phyloP scores from a whole-genome alignment of 2,888 invertebrate species.

The Dolichomitus sp. region DNA sequence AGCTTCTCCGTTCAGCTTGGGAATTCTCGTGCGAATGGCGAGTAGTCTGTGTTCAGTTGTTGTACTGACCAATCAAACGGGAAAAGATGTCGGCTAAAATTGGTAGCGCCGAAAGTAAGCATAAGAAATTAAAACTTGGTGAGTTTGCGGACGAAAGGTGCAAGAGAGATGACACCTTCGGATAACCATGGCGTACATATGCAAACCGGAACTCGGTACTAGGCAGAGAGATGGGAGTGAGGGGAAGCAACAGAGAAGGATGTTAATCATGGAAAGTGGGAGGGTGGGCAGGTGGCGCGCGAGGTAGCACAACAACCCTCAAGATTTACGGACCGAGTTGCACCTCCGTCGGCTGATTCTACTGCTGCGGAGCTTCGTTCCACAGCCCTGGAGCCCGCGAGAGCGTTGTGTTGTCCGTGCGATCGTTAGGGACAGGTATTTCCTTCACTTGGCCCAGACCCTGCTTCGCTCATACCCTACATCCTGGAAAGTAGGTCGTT shows the following conservation, averaged over 20 bases:
- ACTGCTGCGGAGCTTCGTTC: constrained; percentile 11
- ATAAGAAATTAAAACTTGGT: constrained; percentile 58
- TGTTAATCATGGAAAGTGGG: constrained; percentile 67
- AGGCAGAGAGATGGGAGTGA: constrained; percentile 13
- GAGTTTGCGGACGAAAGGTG: constrained; percentile 32
- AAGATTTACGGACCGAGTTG: constrained; percentile 66
- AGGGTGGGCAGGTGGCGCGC: constrained; percentile 59
- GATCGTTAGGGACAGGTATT: constrained; percentile 63
- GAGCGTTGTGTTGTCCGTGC: constrained; percentile 52
- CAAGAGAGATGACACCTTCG: constrained; percentile 33
- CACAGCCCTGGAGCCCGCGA: neutral
- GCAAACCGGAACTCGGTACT: constrained; percentile 50
- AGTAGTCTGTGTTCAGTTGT: constrained; percentile 1
- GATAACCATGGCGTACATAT: constrained; percentile 54
- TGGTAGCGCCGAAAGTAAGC: constrained; percentile 28
- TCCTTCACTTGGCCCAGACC: constrained; percentile 38
- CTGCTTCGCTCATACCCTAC: constrained; percentile 39
- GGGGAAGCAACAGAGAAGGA: constrained; percentile 51
- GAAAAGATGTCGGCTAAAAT: constrained; percentile 45
- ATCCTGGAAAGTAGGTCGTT: constrained; percentile 53
- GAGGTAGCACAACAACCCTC: constrained; percentile 61
- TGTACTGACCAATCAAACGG: constrained; percentile 21
- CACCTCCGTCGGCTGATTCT: constrained; percentile 58
- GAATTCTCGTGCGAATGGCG: constrained; percentile 23
- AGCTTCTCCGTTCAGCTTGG: neutral